Base-by-base conservation (phyloP, 1,140 invertebrate species). In the Conopomorpha cramerella region DNA sequence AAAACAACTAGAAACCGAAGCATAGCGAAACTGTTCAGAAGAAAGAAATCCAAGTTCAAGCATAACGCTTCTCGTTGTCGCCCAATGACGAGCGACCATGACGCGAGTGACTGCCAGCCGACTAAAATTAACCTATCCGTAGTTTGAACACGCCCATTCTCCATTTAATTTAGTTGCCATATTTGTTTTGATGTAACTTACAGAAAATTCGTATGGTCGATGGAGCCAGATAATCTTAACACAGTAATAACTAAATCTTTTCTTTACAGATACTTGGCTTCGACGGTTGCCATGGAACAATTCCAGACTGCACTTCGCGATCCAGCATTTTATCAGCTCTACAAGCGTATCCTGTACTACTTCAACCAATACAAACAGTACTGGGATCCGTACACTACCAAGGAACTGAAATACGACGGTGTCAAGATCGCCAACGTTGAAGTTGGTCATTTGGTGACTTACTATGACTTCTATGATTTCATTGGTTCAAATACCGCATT, bases 271-370 rank as follows among this genome's bases (percentile, higher is more conserved):
- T 58, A 81, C 15, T 58, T 61, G 25, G 51, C 67, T 6, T 41
- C 74, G n/a, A 82, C 83, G 2, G 61, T 61, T 8, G 73, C 67
- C 15, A 57, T 86, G 13, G 78, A 83, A 49, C 71, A 79, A 39
- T 81, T 73, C 49, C 60, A 77, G 33, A 86, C 86, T 11, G 80
- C 82, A 1, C 44, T 86, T 23, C 81, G 86, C 18, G 86, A 88
- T 44, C 86, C 86, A 3, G 71, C 79, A 3, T 86, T 86, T 77
- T 88, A 81, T 49, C 78, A 82, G 36, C 63, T 87, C 3, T 83
- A 82, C 64, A 83, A 82, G 48, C 82, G 78, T 26, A 81, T 87
- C 41, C 43, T 85, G 2, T 51, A 65, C 26, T 82, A 82, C 41
- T 81, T 83, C 45, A 49, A 79, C 34, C 67, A 78, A 51, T 81